These are phyloP conservation scores for Diarsia brunnea DNA, from an alignment of 2,888 invertebrate species.

Conservation along the genomic window DNA sequence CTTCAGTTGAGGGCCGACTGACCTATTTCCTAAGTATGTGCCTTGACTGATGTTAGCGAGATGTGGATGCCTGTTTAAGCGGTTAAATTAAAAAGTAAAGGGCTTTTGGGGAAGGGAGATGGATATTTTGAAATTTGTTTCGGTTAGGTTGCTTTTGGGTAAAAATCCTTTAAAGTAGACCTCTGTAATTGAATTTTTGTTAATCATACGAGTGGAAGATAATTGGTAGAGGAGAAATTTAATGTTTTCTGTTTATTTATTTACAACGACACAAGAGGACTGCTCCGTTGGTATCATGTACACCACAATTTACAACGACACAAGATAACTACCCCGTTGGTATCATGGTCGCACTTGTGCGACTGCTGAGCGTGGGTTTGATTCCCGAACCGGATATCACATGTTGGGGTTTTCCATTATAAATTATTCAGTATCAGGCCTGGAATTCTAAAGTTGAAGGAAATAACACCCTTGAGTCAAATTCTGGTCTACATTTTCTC, in stretches of 20 bases:
- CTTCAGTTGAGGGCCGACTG: constrained; percentile 48
- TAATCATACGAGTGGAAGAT: background rate
- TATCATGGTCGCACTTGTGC: background rate
- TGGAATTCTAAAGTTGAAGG: too few relatives aligned
- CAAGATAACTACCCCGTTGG: too few relatives aligned
- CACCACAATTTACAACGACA: background rate
- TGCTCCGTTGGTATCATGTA: background rate
- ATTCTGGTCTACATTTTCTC: background rate
- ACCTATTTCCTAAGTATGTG: constrained; percentile 57
- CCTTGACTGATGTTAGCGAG: constrained; percentile 38
- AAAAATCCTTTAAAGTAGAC: background rate
- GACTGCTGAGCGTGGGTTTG: background rate
- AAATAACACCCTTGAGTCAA: too few relatives aligned
- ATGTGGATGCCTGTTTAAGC: constrained; percentile 31
- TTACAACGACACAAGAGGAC: background rate
- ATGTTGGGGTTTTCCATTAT: background rate
- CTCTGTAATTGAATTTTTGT: background rate
- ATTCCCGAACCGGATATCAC: background rate
- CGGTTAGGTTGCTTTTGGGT: background rate
- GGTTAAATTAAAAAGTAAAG: constrained; percentile 39
- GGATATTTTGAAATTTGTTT: constrained; percentile 23
- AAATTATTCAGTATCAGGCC: too few relatives aligned
- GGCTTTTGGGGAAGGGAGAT: background rate
- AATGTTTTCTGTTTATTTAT: background rate
- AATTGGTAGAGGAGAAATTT: background rate